Evolutionary conservation across 2,113 vertebrate genomes (phyloP).

Genomic region (Casuarius casuarius): DNA sequence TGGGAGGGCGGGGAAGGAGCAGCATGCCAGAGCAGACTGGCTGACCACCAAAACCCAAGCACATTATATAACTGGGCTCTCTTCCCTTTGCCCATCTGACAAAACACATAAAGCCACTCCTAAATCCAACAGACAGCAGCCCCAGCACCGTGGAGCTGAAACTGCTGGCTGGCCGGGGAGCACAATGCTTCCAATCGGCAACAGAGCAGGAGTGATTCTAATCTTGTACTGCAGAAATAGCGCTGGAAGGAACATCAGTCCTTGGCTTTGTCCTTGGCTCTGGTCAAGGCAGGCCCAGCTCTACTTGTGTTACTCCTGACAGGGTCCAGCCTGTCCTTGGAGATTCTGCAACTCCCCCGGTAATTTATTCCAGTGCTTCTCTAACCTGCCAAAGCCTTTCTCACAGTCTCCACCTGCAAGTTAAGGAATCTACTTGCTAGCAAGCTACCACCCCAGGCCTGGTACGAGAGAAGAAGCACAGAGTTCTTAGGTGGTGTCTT

Average conservation of each 20-base stretch:
- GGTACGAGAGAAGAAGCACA: not conserved
- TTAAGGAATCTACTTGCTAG: not conserved
- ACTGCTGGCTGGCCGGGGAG: not conserved
- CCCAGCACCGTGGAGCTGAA: not conserved
- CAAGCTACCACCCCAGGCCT: not conserved
- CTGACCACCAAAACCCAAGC: conserved; percentile 12
- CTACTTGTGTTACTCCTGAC: not conserved
- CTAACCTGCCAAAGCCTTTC: not conserved
- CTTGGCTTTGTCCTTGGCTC: not conserved
- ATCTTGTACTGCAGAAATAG: not conserved
- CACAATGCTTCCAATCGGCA: not conserved
- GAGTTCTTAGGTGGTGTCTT: not conserved
- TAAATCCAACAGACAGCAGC: conserved; percentile 18
- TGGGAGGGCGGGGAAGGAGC: not conserved
- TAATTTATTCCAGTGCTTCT: not conserved
- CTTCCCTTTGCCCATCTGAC: conserved; percentile 46
- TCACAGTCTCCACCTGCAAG: not conserved
- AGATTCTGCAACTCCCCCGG: not conserved
- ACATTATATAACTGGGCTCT: conserved; percentile 30
- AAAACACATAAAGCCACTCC: conserved; percentile 23
- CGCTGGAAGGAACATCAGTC: not conserved
- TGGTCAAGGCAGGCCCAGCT: not conserved
- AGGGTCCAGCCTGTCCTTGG: not conserved
- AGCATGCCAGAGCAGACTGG: not conserved
- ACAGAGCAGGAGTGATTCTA: not conserved